Conservation (phyloP, 2,888 invertebrate genomes). For the Mamestra brassicae region DNA sequence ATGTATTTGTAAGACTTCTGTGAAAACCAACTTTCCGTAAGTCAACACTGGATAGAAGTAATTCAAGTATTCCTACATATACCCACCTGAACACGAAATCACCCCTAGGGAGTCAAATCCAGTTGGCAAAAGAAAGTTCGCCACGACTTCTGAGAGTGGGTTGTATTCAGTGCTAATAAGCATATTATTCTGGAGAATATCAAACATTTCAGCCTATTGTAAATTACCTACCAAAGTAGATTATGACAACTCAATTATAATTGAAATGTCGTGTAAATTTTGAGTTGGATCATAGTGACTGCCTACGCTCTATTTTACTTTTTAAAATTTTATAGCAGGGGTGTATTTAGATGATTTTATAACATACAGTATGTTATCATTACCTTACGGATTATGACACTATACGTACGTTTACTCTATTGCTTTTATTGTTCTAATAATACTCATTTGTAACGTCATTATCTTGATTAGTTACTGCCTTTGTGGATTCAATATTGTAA, state of each 20-base stretch:
- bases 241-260: slow-evolving; percentile 14
- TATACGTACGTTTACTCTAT: neutral
- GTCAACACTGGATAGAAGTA: slow-evolving; percentile 31
- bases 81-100: slow-evolving; percentile 9
- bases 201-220: slow-evolving; percentile 16
- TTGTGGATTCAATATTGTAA: slow-evolving; percentile 8
- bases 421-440: neutral
- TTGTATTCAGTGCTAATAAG: slow-evolving; percentile 14
- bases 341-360: neutral
- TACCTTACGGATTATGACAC: no score
- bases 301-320: neutral
- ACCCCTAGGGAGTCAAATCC: slow-evolving; percentile 17
- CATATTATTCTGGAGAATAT: slow-evolving; percentile 9
- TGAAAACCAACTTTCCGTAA: slow-evolving; percentile 14
- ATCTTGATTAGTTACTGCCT: slow-evolving; percentile 13
- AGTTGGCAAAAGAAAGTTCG: slow-evolving; percentile 32
- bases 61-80: slow-evolving; percentile 13
- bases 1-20: slow-evolving; percentile 2
- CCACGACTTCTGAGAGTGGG: slow-evolving; percentile 9
- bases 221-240: slow-evolving; percentile 9
- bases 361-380: no score
- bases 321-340: neutral
- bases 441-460: slow-evolving; percentile 2
- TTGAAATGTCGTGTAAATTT: slow-evolving; percentile 23
- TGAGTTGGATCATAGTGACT: neutral